Conservation (phyloP, 2,113 vertebrate species). For the Gnathonemus longibarbis region DNA sequence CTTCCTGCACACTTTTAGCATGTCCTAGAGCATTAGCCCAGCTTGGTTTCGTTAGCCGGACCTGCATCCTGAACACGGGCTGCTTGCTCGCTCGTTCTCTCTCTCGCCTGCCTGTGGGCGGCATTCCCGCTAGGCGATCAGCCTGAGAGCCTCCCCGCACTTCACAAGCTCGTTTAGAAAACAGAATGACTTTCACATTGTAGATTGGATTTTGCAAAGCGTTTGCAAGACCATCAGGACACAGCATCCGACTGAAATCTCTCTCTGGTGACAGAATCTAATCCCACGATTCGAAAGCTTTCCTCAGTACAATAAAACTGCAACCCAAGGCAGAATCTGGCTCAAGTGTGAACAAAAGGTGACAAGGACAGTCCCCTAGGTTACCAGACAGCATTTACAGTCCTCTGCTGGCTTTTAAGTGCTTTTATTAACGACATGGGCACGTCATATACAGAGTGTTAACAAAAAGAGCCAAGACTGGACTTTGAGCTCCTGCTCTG, state of each 20-base stretch:
- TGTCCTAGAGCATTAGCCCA: constrained; percentile 45
- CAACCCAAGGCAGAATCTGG: neutral
- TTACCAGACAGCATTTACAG: neutral
- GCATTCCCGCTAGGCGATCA: neutral
- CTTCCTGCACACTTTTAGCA: constrained; percentile 37
- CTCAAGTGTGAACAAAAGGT: neutral
- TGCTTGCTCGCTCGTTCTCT: neutral
- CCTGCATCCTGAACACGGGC: constrained; percentile 10
- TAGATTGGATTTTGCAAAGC: neutral
- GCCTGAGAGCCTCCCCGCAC: neutral
- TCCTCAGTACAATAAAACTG: constrained; percentile 6
- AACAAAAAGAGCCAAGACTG: neutral
- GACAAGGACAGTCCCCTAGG: neutral
- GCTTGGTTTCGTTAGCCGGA: constrained; percentile 35
- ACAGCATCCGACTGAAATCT: neutral
- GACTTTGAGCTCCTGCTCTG: neutral
- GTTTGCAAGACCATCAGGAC: neutral
- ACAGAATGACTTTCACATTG: neutral
- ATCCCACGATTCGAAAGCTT: neutral
- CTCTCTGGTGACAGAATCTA: neutral
- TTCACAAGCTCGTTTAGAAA: constrained; percentile 19
- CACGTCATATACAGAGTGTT: neutral
- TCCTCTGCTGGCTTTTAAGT: neutral
- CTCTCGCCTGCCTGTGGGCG: neutral
- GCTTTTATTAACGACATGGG: neutral